Percentiles rank a stretch among this genome's conserved stretches.
Conservation (phyloP, 2,113 vertebrate genomes). For the Otus sunia region DNA sequence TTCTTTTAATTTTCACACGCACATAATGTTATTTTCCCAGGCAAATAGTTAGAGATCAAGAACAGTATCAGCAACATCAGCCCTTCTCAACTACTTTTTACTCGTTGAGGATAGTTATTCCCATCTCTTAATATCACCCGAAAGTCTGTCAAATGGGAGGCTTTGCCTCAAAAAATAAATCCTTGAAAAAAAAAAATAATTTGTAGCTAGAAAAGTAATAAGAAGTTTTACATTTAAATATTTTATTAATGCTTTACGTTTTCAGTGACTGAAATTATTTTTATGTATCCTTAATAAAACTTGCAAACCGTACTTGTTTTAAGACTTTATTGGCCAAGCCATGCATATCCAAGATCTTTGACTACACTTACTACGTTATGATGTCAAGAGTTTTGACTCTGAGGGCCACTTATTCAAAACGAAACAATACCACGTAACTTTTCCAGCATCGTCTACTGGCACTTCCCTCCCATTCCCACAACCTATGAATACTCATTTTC, state of each 20-base stretch:
- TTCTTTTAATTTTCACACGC: neutral
- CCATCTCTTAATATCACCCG: neutral
- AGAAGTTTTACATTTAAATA: neutral
- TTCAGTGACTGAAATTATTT: neutral
- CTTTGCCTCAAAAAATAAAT: neutral
- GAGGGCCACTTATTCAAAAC: neutral
- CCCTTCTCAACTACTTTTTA: neutral
- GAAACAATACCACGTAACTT: neutral
- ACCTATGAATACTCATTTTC: neutral
- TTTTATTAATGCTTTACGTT: neutral
- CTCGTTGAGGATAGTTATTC: neutral
- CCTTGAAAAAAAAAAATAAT: neutral
- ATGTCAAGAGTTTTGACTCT: neutral
- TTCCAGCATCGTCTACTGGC: neutral
- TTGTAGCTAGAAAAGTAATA: neutral
- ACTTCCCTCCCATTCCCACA: neutral
- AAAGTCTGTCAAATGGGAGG: neutral
- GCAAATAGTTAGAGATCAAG: neutral
- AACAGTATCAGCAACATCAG: neutral
- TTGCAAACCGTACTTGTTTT: neutral
- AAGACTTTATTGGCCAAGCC: neutral
- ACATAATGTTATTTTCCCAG: neutral
- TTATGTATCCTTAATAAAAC: neutral
- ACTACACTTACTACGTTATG: rapidly evolving
- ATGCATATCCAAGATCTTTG: neutral